These are phyloP conservation scores for Gephyroberyx darwinii DNA, from an alignment of 2,797 vertebrate genomes.

Conservation along the genomic window DNA sequence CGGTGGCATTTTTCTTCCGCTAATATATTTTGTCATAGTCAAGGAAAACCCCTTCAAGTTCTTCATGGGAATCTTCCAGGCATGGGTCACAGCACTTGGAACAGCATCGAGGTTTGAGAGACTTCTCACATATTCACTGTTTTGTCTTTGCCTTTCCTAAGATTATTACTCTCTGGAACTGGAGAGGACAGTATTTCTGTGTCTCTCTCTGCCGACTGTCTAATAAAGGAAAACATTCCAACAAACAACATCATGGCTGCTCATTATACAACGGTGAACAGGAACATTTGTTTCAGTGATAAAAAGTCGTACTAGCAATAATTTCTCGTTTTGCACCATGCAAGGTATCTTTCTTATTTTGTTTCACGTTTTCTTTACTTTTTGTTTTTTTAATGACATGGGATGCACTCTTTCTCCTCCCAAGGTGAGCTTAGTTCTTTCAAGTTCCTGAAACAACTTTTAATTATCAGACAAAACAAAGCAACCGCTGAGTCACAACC, in stretches of 20 bases:
- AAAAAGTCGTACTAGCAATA: conserved; percentile 6
- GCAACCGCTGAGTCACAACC: conserved; percentile 32
- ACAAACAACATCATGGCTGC: too few relatives aligned
- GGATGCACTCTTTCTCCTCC: conserved; percentile 21
- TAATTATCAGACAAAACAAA: conserved; percentile 44
- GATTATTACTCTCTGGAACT: neutral
- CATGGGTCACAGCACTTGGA: conserved; percentile 97
- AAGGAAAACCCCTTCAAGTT: conserved; percentile 93
- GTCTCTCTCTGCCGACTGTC: neutral
- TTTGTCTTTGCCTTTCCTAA: neutral
- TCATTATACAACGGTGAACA: neutral
- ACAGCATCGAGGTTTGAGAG: conserved; percentile 94
- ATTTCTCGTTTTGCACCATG: conserved; percentile 28
- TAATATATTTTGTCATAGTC: conserved; percentile 95
- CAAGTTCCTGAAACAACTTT: conserved; percentile 25
- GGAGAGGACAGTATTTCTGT: neutral
- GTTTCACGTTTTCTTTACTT: conserved; percentile 6
- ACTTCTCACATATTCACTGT: neutral
- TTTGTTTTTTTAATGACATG: conserved; percentile 52
- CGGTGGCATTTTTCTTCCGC: conserved; percentile 94
- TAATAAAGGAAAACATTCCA: too few relatives aligned
- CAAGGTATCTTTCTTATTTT: conserved; percentile 17
- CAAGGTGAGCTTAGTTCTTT: conserved; percentile 43
- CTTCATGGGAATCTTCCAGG: conserved; percentile 97
- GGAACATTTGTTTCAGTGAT: conserved; percentile 16